Evolutionary conservation across 2,113 vertebrate species (phyloP).

Genomic region (Brienomyrus brachyistius): DNA sequence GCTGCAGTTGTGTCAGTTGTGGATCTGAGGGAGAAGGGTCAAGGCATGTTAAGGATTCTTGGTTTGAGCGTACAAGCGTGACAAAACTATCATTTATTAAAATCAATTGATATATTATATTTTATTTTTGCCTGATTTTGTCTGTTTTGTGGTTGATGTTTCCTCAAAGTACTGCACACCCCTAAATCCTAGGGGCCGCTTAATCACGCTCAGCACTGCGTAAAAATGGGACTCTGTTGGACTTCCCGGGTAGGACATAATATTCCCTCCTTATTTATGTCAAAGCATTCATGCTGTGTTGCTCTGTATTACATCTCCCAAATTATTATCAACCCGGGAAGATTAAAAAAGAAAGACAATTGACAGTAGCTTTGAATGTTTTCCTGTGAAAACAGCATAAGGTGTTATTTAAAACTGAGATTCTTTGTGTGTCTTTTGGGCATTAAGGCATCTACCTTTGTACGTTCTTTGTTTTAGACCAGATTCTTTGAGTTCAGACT

Average conservation of each 20-base stretch:
- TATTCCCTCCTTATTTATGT: not conserved
- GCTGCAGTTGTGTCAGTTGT: constrained; percentile 60
- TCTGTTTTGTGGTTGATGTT: not conserved
- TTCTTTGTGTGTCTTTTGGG: not conserved
- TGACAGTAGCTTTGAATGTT: not conserved
- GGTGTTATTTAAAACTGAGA: not conserved
- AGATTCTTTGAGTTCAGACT: not conserved
- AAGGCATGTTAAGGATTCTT: not conserved
- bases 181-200: not conserved
- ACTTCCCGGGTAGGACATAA: not conserved
- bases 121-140: not conserved
- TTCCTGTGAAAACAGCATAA: not conserved
- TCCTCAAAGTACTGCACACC: not conserved
- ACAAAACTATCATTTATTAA: not conserved
- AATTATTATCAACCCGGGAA: not conserved
- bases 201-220: not conserved
- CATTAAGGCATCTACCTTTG: not conserved
- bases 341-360: not conserved
- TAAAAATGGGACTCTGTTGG: not conserved
- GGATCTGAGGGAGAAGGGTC: not conserved
- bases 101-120: not conserved
- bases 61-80: not conserved
- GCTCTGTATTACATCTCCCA: not conserved
- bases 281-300: not conserved
- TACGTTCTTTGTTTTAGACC: not conserved